Conservation (phyloP, 2,113 vertebrate genomes). For the Planiliza haematocheilus region DNA sequence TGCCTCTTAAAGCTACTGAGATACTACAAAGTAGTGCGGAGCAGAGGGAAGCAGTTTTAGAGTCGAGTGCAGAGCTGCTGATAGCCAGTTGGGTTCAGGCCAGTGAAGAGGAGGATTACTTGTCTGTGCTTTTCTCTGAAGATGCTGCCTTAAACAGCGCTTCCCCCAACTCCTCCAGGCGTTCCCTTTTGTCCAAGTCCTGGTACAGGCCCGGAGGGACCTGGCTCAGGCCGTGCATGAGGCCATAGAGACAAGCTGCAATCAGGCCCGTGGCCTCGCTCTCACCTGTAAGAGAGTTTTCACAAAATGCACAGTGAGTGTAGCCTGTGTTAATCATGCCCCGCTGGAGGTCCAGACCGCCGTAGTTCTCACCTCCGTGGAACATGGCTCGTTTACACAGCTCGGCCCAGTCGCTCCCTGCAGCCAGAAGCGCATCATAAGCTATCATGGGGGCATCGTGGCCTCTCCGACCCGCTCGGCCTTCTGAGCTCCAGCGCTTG, state of each 20-base stretch:
- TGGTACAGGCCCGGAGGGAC: slow-evolving; percentile 88
- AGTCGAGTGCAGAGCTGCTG: slow-evolving; percentile 63
- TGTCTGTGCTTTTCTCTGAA: slow-evolving; percentile 89
- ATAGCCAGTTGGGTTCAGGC: slow-evolving; percentile 72
- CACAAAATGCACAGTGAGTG: not conserved
- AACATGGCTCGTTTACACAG: slow-evolving; percentile 94
- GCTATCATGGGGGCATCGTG: slow-evolving; percentile 98
- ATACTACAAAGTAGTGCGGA: slow-evolving; percentile 20
- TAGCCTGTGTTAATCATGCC: not conserved
- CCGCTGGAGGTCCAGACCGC: not conserved
- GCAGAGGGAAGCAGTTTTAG: slow-evolving; percentile 37
- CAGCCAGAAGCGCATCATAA: slow-evolving; percentile 92
- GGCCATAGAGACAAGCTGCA: slow-evolving; percentile 91
- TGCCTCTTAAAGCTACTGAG: slow-evolving; percentile 14
- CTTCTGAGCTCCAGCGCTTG: slow-evolving; percentile 95
- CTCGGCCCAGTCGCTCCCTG: slow-evolving; percentile 88
- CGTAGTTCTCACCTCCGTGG: slow-evolving; percentile 89
- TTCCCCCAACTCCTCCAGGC: slow-evolving; percentile 88
- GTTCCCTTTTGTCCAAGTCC: slow-evolving; percentile 88
- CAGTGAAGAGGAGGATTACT: slow-evolving; percentile 74
- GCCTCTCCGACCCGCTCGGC: slow-evolving; percentile 89
- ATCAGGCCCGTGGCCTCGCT: slow-evolving; percentile 92
- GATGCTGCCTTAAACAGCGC: slow-evolving; percentile 87
- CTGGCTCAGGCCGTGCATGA: slow-evolving; percentile 87
- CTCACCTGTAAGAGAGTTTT: slow-evolving; percentile 85